phyloP scores from a whole-genome alignment of 1,140 invertebrate genomes.

The Lasioglossum baleicum region DNA sequence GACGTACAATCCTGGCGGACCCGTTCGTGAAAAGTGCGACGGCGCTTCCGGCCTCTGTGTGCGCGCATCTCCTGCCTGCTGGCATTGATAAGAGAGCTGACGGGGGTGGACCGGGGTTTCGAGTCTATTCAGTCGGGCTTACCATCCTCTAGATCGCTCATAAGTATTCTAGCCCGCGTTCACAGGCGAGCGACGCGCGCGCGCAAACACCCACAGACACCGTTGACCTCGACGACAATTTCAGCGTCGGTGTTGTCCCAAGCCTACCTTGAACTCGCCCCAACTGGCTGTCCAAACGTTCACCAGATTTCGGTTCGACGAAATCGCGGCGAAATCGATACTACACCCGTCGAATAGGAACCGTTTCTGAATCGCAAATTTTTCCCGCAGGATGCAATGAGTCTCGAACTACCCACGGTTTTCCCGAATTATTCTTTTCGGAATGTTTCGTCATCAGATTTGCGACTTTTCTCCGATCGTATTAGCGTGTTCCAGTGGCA shows the following conservation, averaged over 20 bases:
- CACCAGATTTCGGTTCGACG: neutral
- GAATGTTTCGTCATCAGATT: too few relatives aligned
- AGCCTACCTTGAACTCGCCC: neutral
- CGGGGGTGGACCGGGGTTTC: neutral
- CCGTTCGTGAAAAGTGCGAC: neutral
- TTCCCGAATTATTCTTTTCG: too few relatives aligned
- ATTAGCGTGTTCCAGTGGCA: too few relatives aligned
- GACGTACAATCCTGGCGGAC: neutral
- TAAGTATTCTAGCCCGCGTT: neutral
- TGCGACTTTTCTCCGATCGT: too few relatives aligned
- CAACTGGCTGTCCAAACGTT: neutral
- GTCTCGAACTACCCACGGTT: too few relatives aligned
- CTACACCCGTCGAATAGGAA: neutral
- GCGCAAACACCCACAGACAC: neutral
- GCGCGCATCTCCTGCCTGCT: neutral
- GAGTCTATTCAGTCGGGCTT: slow-evolving; percentile 1
- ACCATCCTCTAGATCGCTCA: slow-evolving; percentile 1
- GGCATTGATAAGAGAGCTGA: neutral
- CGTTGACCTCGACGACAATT: neutral
- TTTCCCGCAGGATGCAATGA: too few relatives aligned
- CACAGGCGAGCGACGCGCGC: neutral
- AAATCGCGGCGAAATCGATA: neutral
- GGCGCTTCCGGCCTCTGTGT: neutral
- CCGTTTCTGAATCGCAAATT: too few relatives aligned
- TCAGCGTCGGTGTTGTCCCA: neutral